Conservation (phyloP, 2,113 vertebrate species). For the Trogon surrucura region DNA sequence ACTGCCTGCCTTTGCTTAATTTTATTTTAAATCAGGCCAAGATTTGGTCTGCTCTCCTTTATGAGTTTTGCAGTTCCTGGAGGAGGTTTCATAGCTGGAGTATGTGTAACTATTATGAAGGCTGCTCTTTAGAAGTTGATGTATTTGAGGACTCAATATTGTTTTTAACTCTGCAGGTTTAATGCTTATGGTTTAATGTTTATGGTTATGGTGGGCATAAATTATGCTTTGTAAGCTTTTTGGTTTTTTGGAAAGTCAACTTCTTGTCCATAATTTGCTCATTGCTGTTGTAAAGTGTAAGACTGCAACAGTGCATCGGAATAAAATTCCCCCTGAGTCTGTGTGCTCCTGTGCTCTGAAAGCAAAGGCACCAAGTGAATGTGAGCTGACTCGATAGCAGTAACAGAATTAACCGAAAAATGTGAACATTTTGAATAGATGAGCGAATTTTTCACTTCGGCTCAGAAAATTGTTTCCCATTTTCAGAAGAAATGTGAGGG, state of each 20-base stretch:
- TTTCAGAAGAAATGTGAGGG: not conserved
- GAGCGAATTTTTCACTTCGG: not conserved
- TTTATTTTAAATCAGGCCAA: not conserved
- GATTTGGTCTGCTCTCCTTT: not conserved
- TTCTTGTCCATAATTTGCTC: not conserved
- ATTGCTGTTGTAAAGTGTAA: not conserved
- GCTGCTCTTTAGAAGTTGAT: not conserved
- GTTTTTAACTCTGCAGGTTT: not conserved
- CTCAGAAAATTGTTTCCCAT: not conserved
- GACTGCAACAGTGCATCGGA: not conserved
- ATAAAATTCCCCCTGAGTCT: not conserved
- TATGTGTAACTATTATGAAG: not conserved
- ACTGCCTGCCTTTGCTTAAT: not conserved
- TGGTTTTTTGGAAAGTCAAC: not conserved
- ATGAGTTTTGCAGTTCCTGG: not conserved
- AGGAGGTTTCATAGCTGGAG: not conserved
- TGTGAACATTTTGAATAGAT: not conserved
- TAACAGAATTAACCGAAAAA: not conserved
- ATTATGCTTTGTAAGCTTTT: not conserved
- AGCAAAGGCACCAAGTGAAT: not conserved
- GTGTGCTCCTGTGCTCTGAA: not conserved
- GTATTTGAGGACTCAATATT: not conserved
- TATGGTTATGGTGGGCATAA: not conserved
- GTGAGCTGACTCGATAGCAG: not conserved
- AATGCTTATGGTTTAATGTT: not conserved